Evolutionary conservation across 2,888 invertebrate genomes (phyloP).

Genomic region (Galeopsomyia nigrocyanea): DNA sequence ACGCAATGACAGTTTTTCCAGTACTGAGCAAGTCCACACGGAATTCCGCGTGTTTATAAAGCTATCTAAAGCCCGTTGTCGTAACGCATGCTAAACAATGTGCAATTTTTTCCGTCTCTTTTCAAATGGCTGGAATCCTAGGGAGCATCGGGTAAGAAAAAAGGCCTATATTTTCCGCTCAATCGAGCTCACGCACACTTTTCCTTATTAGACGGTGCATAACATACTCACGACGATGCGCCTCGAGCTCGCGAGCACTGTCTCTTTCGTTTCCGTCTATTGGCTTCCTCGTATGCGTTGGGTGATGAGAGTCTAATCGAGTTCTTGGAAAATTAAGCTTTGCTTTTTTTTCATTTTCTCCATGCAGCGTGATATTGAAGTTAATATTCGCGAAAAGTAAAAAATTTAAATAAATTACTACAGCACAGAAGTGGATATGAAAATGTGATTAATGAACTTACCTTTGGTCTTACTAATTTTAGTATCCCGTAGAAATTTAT

Average conservation of each 20-base stretch:
- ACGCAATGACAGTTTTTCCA: conserved; percentile 7
- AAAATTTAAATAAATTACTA: no score
- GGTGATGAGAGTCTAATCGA: no score
- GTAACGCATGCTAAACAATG: conserved; percentile 29
- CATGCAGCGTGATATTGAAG: no score
- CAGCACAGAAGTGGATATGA: no score
- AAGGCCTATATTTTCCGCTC: conserved; percentile 41
- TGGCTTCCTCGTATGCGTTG: conserved; percentile 1
- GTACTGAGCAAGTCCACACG: conserved; percentile 7
- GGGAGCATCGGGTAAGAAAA: conserved; percentile 20
- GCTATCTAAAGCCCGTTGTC: conserved; percentile 7
- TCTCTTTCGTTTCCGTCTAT: conserved; percentile 16
- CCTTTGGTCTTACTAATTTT: no score
- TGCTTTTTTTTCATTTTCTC: no score
- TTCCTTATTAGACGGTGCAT: conserved; percentile 43
- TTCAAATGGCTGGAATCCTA: not conserved
- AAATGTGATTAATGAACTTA: no score
- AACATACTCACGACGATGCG: conserved; percentile 17
- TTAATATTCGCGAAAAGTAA: no score
- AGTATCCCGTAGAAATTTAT: no score
- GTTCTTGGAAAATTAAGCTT: no score
- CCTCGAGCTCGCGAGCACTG: not conserved
- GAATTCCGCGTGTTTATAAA: conserved; percentile 39
- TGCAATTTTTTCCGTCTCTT: conserved; percentile 18
- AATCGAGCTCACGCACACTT: conserved; percentile 40